A percentile compares a stretch with the other conserved stretches of the same genome.
These are phyloP conservation scores for Autographa gamma DNA, from an alignment of 2,888 invertebrate genomes.

Conservation along the genomic window DNA sequence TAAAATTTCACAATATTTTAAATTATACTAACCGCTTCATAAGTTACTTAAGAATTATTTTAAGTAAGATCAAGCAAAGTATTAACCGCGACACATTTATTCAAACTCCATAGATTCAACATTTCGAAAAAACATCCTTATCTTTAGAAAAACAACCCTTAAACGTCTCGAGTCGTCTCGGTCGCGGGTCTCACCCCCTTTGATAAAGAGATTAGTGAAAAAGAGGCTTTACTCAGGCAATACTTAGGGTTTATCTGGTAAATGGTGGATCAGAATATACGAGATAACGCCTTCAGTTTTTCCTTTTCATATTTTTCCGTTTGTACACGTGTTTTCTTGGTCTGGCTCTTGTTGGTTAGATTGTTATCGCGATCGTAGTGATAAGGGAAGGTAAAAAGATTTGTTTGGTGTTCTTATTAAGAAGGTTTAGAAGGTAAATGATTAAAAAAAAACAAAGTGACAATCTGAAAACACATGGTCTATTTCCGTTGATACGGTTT, in stretches of 20 bases:
- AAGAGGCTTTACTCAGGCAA: slow-evolving; percentile 57
- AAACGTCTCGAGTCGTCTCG: slow-evolving; percentile 47
- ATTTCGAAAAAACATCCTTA: slow-evolving; percentile 41
- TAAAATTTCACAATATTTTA: too few species aligned
- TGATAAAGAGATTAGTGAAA: slow-evolving; percentile 57
- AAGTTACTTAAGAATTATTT: too few species aligned
- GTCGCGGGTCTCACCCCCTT: slow-evolving; percentile 32
- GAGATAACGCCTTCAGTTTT: slow-evolving; percentile 40
- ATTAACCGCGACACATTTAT: slow-evolving; percentile 6
- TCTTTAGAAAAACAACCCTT: slow-evolving; percentile 43
- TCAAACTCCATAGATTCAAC: slow-evolving; percentile 25
- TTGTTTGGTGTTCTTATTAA: neutral
- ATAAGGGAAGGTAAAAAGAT: neutral
- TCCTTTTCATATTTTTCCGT: slow-evolving; percentile 26
- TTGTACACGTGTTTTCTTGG: slow-evolving; percentile 20
- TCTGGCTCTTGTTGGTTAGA: neutral
- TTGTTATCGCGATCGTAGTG: neutral
- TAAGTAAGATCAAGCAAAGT: neutral
- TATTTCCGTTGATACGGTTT: too few species aligned
- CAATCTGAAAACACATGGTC: too few species aligned
- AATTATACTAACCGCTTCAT: too few species aligned
- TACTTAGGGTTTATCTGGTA: slow-evolving; percentile 57
- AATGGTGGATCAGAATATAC: slow-evolving; percentile 52
- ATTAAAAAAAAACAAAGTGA: too few species aligned
- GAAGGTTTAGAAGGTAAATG: too few species aligned